Evolutionary conservation across 2,797 vertebrate genomes (phyloP).

Genomic region (Crocodylus rhombifer): DNA sequence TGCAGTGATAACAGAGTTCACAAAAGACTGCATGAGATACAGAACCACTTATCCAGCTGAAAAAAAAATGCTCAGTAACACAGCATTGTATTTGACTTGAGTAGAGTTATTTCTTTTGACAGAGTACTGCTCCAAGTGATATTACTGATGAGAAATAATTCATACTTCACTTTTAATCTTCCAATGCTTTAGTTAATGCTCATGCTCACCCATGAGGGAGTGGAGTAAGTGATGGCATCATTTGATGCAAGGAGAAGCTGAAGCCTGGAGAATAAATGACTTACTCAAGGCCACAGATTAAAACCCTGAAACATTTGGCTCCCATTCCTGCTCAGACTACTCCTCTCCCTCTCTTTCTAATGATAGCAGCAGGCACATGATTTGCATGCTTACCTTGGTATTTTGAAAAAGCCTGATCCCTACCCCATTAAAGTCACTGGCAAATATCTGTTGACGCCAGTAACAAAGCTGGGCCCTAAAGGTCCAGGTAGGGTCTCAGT

Average conservation of each 20-base stretch:
- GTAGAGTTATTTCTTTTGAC: not conserved
- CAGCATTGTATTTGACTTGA: not conserved
- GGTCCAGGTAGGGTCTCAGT: not conserved
- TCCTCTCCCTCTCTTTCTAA: not conserved
- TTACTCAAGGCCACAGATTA: not conserved
- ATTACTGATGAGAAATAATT: not conserved
- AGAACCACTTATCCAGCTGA: not conserved
- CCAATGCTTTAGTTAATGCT: slow-evolving; percentile 18
- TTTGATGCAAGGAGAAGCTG: fast-evolving
- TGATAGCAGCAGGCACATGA: slow-evolving; percentile 20
- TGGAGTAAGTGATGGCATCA: not conserved
- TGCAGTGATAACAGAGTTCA: not conserved
- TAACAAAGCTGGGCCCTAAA: slow-evolving; percentile 11
- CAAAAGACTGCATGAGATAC: fast-evolving
- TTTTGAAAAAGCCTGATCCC: slow-evolving; percentile 27
- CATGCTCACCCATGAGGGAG: not conserved
- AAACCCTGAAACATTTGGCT: slow-evolving; percentile 50
- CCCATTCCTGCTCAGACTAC: slow-evolving; percentile 56
- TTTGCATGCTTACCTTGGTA: slow-evolving; percentile 43
- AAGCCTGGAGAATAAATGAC: not conserved
- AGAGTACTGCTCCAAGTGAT: not conserved
- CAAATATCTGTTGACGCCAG: slow-evolving; percentile 1
- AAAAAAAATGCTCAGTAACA: not conserved
- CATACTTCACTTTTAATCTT: not conserved
- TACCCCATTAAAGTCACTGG: slow-evolving; percentile 38